Percentiles rank a stretch among this genome's conserved stretches.
phyloP scores from a whole-genome alignment of 2,888 invertebrate genomes.

The Metalampra italica region DNA sequence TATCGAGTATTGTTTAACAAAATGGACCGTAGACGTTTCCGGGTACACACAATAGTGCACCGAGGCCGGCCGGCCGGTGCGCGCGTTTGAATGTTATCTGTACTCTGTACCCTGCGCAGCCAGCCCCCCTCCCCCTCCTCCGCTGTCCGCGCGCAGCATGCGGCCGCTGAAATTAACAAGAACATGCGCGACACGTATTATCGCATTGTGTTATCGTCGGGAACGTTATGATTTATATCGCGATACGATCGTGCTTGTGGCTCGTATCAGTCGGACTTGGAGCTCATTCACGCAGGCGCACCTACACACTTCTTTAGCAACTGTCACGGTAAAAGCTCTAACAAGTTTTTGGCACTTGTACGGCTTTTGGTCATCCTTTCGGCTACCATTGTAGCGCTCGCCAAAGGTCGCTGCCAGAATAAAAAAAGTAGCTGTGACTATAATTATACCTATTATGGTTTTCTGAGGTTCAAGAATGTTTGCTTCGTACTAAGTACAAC shows the following conservation, averaged over 20 bases:
- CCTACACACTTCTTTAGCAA: not conserved
- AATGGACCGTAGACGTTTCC: conserved; percentile 31
- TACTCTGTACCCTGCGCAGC: not conserved
- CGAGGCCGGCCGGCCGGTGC: conserved; percentile 21
- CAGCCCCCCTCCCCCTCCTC: not conserved
- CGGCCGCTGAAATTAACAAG: conserved; percentile 53
- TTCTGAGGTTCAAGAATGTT: too few relatives aligned
- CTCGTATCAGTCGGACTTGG: conserved; percentile 32
- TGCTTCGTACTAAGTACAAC: too few relatives aligned
- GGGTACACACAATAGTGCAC: conserved; percentile 40
- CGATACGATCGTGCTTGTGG: conserved; percentile 24
- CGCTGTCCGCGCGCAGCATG: conserved; percentile 44
- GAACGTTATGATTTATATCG: conserved; percentile 53
- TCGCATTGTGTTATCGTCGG: conserved; percentile 30
- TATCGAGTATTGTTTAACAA: conserved; percentile 23
- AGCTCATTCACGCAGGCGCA: not conserved
- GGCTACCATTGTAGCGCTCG: too few relatives aligned
- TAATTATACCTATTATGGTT: too few relatives aligned
- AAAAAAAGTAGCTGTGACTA: too few relatives aligned
- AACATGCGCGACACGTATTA: conserved; percentile 53
- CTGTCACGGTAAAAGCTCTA: too few relatives aligned
- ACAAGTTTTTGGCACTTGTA: too few relatives aligned
- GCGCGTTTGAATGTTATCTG: conserved; percentile 6
- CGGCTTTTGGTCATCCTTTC: too few relatives aligned
- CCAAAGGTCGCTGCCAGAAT: too few relatives aligned